phyloP scores from a whole-genome alignment of 2,113 vertebrate genomes.

The Xiphias gladius region DNA sequence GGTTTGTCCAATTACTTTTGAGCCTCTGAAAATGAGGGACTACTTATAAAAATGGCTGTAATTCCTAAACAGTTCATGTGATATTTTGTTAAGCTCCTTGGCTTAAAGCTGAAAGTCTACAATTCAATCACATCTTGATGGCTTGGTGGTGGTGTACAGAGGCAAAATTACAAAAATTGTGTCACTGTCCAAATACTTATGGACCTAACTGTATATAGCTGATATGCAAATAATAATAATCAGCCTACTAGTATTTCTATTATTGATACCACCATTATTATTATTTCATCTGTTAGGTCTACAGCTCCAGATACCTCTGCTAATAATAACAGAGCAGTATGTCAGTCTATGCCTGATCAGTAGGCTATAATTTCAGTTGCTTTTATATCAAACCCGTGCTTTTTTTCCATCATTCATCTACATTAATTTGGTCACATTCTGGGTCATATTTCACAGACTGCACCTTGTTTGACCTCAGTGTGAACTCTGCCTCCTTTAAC shows the following conservation, averaged over 20 bases:
- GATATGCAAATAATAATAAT: background rate
- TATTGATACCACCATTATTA: background rate
- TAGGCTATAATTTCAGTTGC: background rate
- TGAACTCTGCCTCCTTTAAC: conserved; percentile 34
- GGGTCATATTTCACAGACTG: conserved; percentile 1
- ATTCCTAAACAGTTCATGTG: too few relatives aligned
- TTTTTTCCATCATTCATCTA: background rate
- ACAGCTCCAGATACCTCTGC: background rate
- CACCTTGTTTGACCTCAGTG: conserved; percentile 8
- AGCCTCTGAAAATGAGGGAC: too few relatives aligned
- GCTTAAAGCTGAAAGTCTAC: too few relatives aligned
- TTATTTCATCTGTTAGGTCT: background rate
- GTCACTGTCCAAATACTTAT: too few relatives aligned
- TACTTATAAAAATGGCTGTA: too few relatives aligned
- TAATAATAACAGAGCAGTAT: background rate
- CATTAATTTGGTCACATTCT: background rate
- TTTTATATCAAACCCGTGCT: background rate
- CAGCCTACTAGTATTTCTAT: background rate
- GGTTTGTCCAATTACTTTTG: too few relatives aligned
- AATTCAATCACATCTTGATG: too few relatives aligned
- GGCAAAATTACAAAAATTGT: too few relatives aligned
- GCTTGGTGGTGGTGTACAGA: too few relatives aligned
- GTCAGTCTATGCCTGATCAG: background rate
- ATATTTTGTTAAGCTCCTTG: too few relatives aligned
- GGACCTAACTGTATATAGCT: too few relatives aligned